Evolutionary conservation across 1,140 invertebrate genomes (phyloP).

Genomic region (Neodiprion fabricii): DNA sequence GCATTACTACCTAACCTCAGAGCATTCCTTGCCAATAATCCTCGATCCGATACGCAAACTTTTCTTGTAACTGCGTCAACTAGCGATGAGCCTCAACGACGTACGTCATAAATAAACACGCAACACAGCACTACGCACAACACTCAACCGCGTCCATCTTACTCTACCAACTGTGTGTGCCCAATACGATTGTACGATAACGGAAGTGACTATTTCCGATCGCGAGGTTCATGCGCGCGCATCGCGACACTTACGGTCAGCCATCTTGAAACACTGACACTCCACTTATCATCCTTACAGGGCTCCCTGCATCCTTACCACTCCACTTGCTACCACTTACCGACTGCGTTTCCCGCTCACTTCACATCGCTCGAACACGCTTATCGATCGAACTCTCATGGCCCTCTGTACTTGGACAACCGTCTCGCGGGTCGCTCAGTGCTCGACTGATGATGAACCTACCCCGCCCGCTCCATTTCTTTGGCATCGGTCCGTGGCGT

Average conservation of each 20-base stretch:
- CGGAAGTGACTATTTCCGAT: background rate
- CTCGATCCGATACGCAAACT: background rate
- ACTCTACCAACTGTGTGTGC: background rate
- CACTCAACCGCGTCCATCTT: conserved; percentile 2
- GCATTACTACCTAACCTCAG: background rate
- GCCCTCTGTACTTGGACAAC: background rate
- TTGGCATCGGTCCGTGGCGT: no score
- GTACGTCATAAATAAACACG: conserved; percentile 1
- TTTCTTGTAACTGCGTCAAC: background rate
- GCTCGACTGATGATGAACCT: no score
- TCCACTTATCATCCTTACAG: background rate
- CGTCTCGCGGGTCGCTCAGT: background rate
- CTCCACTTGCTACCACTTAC: background rate
- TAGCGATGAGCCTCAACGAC: background rate
- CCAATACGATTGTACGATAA: background rate
- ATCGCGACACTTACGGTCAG: background rate
- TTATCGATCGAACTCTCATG: background rate
- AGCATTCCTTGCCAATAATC: background rate
- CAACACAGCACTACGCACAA: conserved; percentile 7
- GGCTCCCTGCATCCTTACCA: background rate
- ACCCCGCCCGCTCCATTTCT: no score
- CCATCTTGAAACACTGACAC: background rate
- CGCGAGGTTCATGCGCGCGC: background rate
- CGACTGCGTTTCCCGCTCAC: background rate
- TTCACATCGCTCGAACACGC: background rate